Evolutionary conservation across 2,797 vertebrate species (phyloP), one percentile per base, ranked within the genome.

Genomic region (Mormyrus hasselquistii): DNA sequence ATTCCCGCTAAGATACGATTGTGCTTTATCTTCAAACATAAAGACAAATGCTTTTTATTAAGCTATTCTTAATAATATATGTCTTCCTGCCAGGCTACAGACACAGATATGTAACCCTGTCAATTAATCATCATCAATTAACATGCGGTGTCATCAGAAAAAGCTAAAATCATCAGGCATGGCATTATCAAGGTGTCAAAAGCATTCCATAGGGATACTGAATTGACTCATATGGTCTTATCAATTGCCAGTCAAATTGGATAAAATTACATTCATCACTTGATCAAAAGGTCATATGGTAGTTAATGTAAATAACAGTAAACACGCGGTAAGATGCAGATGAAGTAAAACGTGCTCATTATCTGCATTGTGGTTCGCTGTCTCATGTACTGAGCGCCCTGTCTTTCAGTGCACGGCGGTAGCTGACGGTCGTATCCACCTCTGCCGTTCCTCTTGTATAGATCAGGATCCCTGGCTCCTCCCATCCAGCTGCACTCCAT

Each of bases 371-470:
- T 73, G 29, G 29, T 29, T 38, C 29, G 3, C 4, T 2, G 29
- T 38, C 4, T 1, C 65, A 38, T 73, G 65, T 38, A 73, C 25
- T 69, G 25, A 69, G 65, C 34, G 65, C 29, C 65, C 65, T 14
- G 10, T 38, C 3, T 82, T 47, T 82, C 16, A 82, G 83, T 25
- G 49, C 4, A 22, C 47, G 2, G 49, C 12, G n/a, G 19, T 52
- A 50, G 2, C 25, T 50, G 50, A 53, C 6, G 49, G 49, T 22
- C 57, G 50, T 29, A 93, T 95, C 96, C 93, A 96, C 96, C 94
- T 95, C 93, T 94, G 92, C 93, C 94, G 76, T 94, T 94, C 88
- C 94, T 93, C 91, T 95, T 94, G 91, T 94, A 93, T 91, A 94
- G 86, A 29, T 93, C 94, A 88, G 95, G 93, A 41, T 96, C 95